Conservation (phyloP, 2,113 vertebrate genomes). For the Onychostoma macrolepis region DNA sequence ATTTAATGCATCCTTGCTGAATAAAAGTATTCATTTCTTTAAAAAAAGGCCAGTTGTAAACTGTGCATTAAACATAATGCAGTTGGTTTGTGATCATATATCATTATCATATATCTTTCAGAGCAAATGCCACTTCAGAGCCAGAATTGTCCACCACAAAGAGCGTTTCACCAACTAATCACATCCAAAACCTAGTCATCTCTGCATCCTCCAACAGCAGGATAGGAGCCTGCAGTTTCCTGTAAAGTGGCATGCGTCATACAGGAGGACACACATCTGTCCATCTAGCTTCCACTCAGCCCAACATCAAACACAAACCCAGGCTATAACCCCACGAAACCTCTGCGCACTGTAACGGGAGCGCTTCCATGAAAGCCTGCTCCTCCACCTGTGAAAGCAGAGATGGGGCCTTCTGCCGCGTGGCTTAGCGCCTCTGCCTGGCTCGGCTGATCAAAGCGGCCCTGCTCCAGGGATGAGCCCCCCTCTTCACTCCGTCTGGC, state of each 20-base stretch:
- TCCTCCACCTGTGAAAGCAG: slow-evolving; percentile 62
- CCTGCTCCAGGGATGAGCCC: slow-evolving; percentile 34
- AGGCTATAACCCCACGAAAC: slow-evolving; percentile 44
- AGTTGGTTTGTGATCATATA: background rate
- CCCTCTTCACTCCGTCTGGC: slow-evolving; percentile 18
- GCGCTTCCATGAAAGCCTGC: slow-evolving; percentile 52
- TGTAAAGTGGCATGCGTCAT: slow-evolving; percentile 13
- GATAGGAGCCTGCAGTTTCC: background rate
- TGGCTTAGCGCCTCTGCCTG: slow-evolving; percentile 52
- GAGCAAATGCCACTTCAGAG: background rate
- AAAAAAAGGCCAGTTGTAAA: background rate
- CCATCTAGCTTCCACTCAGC: slow-evolving; percentile 43
- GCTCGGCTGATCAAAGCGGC: slow-evolving; percentile 53
- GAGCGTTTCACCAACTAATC: background rate
- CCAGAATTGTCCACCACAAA: background rate
- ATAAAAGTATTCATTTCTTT: background rate
- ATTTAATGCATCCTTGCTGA: background rate
- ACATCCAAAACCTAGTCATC: background rate
- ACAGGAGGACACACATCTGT: slow-evolving; percentile 51
- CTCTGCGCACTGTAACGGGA: slow-evolving; percentile 52
- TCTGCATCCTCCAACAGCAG: background rate
- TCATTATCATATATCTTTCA: background rate
- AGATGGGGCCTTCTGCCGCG: slow-evolving; percentile 55
- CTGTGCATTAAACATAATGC: background rate
- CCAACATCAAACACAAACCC: slow-evolving; percentile 55